Percentiles rank a stretch among this genome's conserved stretches.
phyloP scores from a whole-genome alignment of 37 sponge, comb jelly and placozoan species.

The Agelas oroides region DNA sequence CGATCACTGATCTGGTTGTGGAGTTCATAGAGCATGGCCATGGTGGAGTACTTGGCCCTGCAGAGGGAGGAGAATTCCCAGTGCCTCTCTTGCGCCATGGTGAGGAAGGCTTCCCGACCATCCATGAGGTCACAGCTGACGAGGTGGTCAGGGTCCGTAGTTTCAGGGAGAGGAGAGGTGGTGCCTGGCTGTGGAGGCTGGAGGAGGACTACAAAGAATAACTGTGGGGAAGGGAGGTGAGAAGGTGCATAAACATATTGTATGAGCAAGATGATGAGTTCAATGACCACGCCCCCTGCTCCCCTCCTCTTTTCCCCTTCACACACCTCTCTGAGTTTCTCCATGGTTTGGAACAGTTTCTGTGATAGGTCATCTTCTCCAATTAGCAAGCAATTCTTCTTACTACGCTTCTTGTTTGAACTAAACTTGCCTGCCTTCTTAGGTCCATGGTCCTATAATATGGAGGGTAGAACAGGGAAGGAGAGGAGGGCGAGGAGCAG shows the following conservation, averaged over 20 bases:
- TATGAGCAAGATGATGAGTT: too few relatives aligned
- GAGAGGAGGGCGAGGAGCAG: too few relatives aligned
- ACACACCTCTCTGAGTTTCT: constrained; percentile 98
- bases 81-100: constrained; percentile 92
- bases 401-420: constrained; percentile 73
- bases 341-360: constrained; percentile 90
- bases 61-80: constrained; percentile 98
- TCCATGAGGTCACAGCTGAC: constrained; percentile 98
- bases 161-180: constrained; percentile 49
- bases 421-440: constrained; percentile 78
- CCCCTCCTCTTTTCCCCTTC: too few relatives aligned
- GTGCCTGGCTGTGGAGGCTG: constrained; percentile 55
- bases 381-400: constrained; percentile 54
- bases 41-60: constrained; percentile 93
- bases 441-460: constrained; percentile 14
- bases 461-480: too few relatives aligned
- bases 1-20: constrained; percentile 84
- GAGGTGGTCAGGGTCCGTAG: constrained; percentile 84
- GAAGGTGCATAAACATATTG: too few relatives aligned
- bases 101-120: constrained; percentile 96
- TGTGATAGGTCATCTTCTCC: constrained; percentile 90
- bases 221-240: too few relatives aligned
- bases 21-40: constrained; percentile 89
- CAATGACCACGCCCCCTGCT: too few relatives aligned
- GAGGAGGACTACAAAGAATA: constrained; percentile 94